Evolutionary conservation across 2,888 invertebrate genomes (phyloP).

Genomic region (Masnerella sp.): DNA sequence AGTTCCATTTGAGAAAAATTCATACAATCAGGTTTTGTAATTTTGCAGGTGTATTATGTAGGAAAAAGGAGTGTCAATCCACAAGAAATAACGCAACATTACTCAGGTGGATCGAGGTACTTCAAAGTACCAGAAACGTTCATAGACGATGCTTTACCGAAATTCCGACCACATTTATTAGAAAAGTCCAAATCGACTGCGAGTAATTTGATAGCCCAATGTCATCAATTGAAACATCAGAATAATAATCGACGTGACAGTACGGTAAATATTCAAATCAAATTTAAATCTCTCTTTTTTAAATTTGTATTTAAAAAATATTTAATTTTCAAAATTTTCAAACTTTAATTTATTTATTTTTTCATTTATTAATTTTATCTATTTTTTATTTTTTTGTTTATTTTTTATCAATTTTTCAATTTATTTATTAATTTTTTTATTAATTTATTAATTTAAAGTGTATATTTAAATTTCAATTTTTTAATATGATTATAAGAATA

Average conservation of each 20-base stretch:
- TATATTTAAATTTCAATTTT: neutral
- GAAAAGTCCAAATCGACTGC: slow-evolving; percentile 82
- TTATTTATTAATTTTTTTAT: neutral
- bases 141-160: slow-evolving; percentile 93
- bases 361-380: neutral
- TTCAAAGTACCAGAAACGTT: slow-evolving; percentile 91
- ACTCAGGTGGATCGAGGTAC: slow-evolving; percentile 21
- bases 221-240: slow-evolving; percentile 71
- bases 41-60: slow-evolving; percentile 88
- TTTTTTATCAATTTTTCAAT: neutral
- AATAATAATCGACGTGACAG: slow-evolving; percentile 71
- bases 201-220: slow-evolving; percentile 79
- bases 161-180: slow-evolving; percentile 88
- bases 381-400: neutral
- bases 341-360: neutral
- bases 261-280: too few species aligned
- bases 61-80: slow-evolving; percentile 88
- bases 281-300: too few species aligned
- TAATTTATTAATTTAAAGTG: neutral
- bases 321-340: neutral
- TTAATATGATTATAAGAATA: too few species aligned
- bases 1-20: neutral
- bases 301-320: neutral
- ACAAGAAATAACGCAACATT: slow-evolving; percentile 79
- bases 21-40: neutral